Conservation (phyloP, 1,140 invertebrate genomes). For the Ectropis grisescens region DNA sequence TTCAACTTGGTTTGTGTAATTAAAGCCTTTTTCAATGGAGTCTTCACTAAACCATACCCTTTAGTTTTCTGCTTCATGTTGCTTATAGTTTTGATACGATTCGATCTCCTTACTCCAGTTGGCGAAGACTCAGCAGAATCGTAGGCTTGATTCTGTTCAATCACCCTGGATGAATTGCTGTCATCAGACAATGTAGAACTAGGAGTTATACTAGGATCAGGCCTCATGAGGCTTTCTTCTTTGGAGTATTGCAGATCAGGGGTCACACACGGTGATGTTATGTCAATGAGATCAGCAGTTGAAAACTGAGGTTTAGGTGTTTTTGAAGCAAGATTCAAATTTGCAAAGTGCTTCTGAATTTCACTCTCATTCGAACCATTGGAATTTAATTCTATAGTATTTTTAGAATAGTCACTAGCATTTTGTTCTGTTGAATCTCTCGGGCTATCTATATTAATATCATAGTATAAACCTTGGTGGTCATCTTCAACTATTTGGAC, state of each 20-base stretch:
- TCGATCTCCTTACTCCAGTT: constrained; percentile 68
- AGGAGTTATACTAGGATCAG: constrained; percentile 57
- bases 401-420: too few relatives aligned
- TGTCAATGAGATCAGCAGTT: constrained; percentile 37
- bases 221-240: constrained; percentile 31
- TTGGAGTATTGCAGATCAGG: constrained; percentile 29
- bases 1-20: constrained; percentile 60
- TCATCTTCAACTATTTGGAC: constrained; percentile 67
- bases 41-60: constrained; percentile 71
- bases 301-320: constrained; percentile 24
- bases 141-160: constrained; percentile 44
- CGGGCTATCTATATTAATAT: constrained; percentile 52
- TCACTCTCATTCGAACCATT: constrained; percentile 31
- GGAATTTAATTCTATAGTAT: constrained; percentile 11
- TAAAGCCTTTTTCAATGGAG: constrained; percentile 60
- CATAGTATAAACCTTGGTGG: constrained; percentile 52
- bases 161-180: constrained; percentile 50
- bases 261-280: constrained; percentile 25
- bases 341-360: constrained; percentile 53
- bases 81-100: constrained; percentile 72
- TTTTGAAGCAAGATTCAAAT: constrained; percentile 35
- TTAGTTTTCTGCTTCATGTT: constrained; percentile 71
- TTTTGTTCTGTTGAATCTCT: constrained; percentile 14
- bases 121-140: constrained; percentile 62
- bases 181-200: constrained; percentile 63